These are phyloP conservation scores for Sabatieria punctata DNA, from an alignment of 2,888 invertebrate species.

Conservation along the genomic window DNA sequence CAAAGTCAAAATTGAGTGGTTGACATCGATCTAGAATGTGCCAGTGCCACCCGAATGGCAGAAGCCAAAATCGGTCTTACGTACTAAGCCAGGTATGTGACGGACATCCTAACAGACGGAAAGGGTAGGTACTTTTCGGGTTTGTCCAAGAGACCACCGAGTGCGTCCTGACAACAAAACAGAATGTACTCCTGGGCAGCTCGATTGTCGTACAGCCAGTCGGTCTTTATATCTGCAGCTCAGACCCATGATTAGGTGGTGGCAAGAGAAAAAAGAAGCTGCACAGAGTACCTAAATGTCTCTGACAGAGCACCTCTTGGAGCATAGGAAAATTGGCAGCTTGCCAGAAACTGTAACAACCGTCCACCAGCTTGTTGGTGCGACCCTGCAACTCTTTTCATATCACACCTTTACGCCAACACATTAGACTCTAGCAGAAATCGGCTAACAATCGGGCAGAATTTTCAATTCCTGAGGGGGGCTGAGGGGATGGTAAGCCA, in stretches of 20 bases:
- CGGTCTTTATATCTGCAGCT: constrained; percentile 1
- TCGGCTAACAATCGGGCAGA: no score
- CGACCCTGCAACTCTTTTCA: constrained; percentile 47
- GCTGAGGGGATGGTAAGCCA: no score
- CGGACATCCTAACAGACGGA: background rate
- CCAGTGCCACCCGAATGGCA: no score
- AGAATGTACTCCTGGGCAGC: constrained; percentile 84
- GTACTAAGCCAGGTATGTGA: background rate
- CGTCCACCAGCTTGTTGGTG: constrained; percentile 94
- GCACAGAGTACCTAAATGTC: no score
- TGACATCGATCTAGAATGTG: no score
- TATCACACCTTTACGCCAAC: background rate
- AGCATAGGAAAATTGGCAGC: constrained; percentile 76
- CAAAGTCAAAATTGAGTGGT: no score
- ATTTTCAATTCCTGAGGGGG: no score
- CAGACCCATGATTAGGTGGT: no score
- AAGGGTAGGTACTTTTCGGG: constrained; percentile 57
- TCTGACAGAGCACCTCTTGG: no score
- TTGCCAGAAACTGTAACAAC: constrained; percentile 98
- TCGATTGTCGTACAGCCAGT: constrained; percentile 15
- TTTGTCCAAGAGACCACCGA: constrained; percentile 85
- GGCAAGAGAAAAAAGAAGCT: no score
- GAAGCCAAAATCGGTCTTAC: background rate
- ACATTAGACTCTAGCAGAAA: no score
- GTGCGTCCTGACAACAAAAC: constrained; percentile 64